Base-by-base conservation (phyloP, 2,113 vertebrate species). In the Leptobrachium leishanense region DNA sequence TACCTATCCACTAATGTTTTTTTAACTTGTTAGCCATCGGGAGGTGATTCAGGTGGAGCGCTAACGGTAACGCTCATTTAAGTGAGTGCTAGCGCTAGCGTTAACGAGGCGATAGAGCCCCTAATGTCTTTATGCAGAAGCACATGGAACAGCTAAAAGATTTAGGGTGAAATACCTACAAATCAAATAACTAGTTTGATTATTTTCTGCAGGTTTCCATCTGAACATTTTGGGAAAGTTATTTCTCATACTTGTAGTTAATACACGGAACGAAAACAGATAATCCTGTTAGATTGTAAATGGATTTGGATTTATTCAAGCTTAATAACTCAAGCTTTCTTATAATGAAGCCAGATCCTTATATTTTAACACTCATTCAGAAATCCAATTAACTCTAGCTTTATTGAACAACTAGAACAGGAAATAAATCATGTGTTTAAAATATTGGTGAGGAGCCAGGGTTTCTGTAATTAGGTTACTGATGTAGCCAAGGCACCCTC, bases 341-440 rank as follows among this genome's bases (percentile, higher is more conserved):
- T 90, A 93, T 95, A 96, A 96, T 93, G 94, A 94, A 92, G 89
- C 90, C 68, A 79, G 89, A 90, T 92, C 91, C 91, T 91, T 94
- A 86, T 87, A 91, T 92, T 95, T 94, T 94, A 94, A 93, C 92
- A 92, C 90, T 94, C 88, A 92, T 96, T 95, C 93, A 89, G 90
- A 94, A 96, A 96, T 93, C 90, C 91, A 96, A 96, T 96, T 96
- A 98, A 95, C 92, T 94, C 84, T 79, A 85, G 84, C 86, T 89
- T 87, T 93, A 91, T 93, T 93, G 91, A 95, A 94, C 76, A 84
- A 85, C 89, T 93, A 93, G 91, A 95, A 94, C 76, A 84, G 86
- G 90, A 95, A 95, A 98, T 96, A 96, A 97, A 98, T 98, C 95
- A 95, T 95, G 90, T 92, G 93, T 92, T 92, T 96, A 94, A 94